A percentile compares a stretch with the other conserved stretches of the same genome.
Conservation (phyloP, 2,888 invertebrate genomes). For the Anthophora plumipes region DNA sequence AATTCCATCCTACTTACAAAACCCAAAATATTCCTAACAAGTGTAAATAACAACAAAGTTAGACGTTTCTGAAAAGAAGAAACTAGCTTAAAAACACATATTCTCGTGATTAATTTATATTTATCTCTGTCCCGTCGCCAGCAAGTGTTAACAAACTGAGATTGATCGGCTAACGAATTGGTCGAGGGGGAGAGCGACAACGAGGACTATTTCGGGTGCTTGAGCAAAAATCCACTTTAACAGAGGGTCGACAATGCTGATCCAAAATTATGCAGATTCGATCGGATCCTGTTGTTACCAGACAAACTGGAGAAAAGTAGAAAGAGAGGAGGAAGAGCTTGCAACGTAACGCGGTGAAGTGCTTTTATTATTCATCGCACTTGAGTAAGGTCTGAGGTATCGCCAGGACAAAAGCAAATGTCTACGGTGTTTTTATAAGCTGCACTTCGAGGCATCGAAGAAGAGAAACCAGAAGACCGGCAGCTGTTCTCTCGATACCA, state of each 20-base stretch:
- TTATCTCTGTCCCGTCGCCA: background rate
- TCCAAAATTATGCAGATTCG: slow-evolving; percentile 73
- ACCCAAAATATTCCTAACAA: too few species aligned
- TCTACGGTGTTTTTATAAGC: slow-evolving; percentile 70
- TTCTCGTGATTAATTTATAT: too few species aligned
- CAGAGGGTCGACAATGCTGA: slow-evolving; percentile 57
- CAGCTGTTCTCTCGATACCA: slow-evolving; percentile 33
- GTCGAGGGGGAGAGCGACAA: background rate
- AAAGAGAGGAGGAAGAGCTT: slow-evolving; percentile 32
- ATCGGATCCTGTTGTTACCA: slow-evolving; percentile 51
- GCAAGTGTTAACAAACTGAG: slow-evolving; percentile 6
- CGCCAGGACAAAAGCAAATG: slow-evolving; percentile 69
- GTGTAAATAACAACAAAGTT: too few species aligned
- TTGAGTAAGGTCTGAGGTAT: slow-evolving; percentile 58
- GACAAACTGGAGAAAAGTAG: background rate
- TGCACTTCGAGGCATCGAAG: slow-evolving; percentile 52
- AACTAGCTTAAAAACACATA: too few species aligned
- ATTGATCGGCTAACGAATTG: slow-evolving; percentile 34
- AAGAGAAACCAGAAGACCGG: slow-evolving; percentile 37
- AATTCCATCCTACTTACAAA: too few species aligned
- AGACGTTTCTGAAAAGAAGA: too few species aligned
- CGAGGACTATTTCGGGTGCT: slow-evolving; percentile 29
- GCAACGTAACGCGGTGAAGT: slow-evolving; percentile 65
- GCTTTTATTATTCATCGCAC: slow-evolving; percentile 74
- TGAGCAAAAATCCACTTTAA: slow-evolving; percentile 50